Evolutionary conservation across 2,888 invertebrate genomes (phyloP).

Genomic region (Smittia aterrima): DNA sequence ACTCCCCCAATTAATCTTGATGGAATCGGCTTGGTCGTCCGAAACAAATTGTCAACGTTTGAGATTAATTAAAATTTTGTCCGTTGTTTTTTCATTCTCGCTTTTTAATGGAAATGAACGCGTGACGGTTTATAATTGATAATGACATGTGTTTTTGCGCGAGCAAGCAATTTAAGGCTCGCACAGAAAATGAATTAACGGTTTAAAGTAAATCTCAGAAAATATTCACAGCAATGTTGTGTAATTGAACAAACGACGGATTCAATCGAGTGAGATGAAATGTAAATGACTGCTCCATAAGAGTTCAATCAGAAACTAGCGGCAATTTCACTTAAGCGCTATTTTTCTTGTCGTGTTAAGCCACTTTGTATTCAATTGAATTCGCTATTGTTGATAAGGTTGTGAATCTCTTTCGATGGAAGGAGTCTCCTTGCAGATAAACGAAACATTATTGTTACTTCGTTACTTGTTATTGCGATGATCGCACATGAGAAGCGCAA

Average conservation of each 20-base stretch:
- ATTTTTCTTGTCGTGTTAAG: slow-evolving; percentile 21
- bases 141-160: slow-evolving; percentile 25
- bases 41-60: background rate
- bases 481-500: too few relatives aligned
- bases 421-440: too few relatives aligned
- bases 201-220: background rate
- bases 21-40: background rate
- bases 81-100: background rate
- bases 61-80: background rate
- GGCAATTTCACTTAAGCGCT: background rate
- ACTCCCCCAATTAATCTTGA: background rate
- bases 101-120: background rate
- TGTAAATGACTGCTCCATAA: background rate
- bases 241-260: background rate
- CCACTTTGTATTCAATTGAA: slow-evolving; percentile 8
- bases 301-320: background rate
- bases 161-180: background rate
- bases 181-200: background rate
- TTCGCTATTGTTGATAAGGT: too few relatives aligned
- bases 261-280: background rate
- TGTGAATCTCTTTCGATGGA: too few relatives aligned
- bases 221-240: background rate
- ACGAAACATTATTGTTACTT: too few relatives aligned
- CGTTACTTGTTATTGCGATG: too few relatives aligned
- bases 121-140: background rate